Conservation (phyloP, 37 sponge, comb jelly and placozoan genomes). For the Hormiphora californensis region DNA sequence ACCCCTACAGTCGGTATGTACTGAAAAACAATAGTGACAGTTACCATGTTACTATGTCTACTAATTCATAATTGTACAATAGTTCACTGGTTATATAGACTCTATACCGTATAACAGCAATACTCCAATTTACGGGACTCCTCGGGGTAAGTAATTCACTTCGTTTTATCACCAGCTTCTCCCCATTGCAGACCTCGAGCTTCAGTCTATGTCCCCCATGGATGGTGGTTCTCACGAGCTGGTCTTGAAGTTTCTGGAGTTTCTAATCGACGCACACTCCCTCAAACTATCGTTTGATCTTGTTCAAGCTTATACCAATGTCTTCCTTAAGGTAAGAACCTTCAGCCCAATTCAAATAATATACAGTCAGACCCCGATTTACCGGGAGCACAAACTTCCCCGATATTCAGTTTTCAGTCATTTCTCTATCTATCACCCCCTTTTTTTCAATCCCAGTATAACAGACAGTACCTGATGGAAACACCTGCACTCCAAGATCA, state of each 20-base stretch:
- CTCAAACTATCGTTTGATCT: background rate
- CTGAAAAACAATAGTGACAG: background rate
- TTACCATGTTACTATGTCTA: too few species aligned
- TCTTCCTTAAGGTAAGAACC: background rate
- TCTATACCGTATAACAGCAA: too few species aligned
- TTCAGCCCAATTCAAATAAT: background rate
- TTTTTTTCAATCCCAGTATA: background rate
- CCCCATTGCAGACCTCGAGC: background rate
- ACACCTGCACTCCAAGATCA: background rate
- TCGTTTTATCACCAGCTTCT: background rate
- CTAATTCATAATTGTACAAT: too few species aligned
- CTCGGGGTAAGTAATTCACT: background rate
- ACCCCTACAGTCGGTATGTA: background rate
- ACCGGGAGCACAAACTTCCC: background rate
- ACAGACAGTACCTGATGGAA: conserved; percentile 1
- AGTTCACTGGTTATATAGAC: too few species aligned
- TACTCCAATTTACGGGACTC: background rate
- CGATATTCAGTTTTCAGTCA: background rate
- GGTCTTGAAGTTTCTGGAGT: background rate
- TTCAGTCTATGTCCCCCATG: background rate
- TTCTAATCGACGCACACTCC: background rate
- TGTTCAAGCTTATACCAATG: conserved; percentile 2
- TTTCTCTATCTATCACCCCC: background rate
- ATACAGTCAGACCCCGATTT: background rate
- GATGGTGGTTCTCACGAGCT: conserved; percentile 5